A percentile compares a stretch with the other conserved stretches of the same genome.
These are phyloP conservation scores for Luperina testacea DNA, from an alignment of 2,888 invertebrate species.

Conservation along the genomic window DNA sequence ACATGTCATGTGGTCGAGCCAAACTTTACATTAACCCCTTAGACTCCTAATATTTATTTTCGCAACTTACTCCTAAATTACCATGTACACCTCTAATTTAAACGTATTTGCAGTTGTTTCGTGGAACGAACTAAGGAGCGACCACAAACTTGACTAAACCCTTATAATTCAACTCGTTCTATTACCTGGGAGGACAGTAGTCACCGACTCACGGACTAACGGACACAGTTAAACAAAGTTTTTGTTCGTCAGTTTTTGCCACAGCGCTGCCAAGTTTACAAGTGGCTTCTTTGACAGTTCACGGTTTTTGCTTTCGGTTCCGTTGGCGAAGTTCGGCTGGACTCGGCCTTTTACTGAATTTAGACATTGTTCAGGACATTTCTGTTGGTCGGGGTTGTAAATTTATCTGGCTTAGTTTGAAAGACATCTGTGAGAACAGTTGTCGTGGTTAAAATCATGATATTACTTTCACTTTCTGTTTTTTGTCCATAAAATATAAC, in stretches of 20 bases:
- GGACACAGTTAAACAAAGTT: slow-evolving; percentile 45
- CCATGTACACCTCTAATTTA: slow-evolving; percentile 52
- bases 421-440: slow-evolving; percentile 2
- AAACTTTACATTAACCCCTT: slow-evolving; percentile 27
- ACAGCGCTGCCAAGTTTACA: slow-evolving; percentile 57
- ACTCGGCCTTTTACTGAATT: slow-evolving; percentile 37
- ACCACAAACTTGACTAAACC: slow-evolving; percentile 60
- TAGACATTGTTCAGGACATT: slow-evolving; percentile 46
- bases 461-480: slow-evolving; percentile 8
- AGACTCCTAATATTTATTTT: slow-evolving; percentile 56
- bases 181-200: slow-evolving; percentile 49
- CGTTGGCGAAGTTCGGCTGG: slow-evolving; percentile 41
- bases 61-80: slow-evolving; percentile 57
- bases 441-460: not conserved
- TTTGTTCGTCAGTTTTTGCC: slow-evolving; percentile 59
- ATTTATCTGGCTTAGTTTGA: slow-evolving; percentile 10
- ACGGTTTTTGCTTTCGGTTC: slow-evolving; percentile 58
- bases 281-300: slow-evolving; percentile 63
- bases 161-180: slow-evolving; percentile 64
- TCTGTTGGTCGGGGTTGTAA: slow-evolving; percentile 22
- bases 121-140: slow-evolving; percentile 44
- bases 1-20: not conserved
- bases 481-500: not conserved
- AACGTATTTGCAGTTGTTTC: slow-evolving; percentile 57
- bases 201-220: slow-evolving; percentile 35